A percentile compares a stretch with the other conserved stretches of the same genome.
Evolutionary conservation across 2,797 vertebrate species (phyloP).

Genomic region (Oryzias sinensis): DNA sequence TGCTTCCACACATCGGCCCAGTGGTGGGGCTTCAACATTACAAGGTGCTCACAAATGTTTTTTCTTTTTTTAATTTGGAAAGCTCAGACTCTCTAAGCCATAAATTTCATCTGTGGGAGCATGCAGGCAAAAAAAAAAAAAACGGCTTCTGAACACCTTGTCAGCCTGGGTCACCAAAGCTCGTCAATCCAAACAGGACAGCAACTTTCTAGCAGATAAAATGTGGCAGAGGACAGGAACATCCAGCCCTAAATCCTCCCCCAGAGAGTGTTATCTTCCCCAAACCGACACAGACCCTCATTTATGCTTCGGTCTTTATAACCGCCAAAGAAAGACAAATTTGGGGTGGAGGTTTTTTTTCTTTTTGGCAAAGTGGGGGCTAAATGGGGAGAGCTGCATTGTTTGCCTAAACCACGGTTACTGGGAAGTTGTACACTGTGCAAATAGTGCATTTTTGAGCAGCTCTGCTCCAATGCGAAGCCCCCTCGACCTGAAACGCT

Average conservation of each 20-base stretch:
- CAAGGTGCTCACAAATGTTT: not conserved
- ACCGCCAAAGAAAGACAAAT: constrained; percentile 77
- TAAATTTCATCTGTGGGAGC: too few species aligned
- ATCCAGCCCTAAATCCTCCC: constrained; percentile 48
- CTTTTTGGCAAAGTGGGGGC: constrained; percentile 44
- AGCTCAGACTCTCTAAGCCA: not conserved
- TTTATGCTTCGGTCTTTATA: constrained; percentile 77
- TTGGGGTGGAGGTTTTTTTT: constrained; percentile 69
- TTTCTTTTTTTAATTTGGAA: constrained; percentile 10
- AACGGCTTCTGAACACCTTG: not conserved
- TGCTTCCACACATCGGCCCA: constrained; percentile 14
- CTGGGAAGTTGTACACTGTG: constrained; percentile 79
- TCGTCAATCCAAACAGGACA: constrained; percentile 41
- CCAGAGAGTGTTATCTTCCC: constrained; percentile 69
- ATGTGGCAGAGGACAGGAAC: constrained; percentile 32
- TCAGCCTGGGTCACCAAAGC: constrained; percentile 25
- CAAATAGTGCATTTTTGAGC: constrained; percentile 79
- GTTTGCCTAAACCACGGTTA: constrained; percentile 79
- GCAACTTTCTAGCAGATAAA: constrained; percentile 46
- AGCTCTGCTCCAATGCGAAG: constrained; percentile 68
- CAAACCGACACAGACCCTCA: constrained; percentile 72
- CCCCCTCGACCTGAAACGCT: constrained; percentile 70
- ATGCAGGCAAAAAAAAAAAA: too few species aligned
- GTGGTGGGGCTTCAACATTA: not conserved
- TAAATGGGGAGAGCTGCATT: constrained; percentile 66